Evolutionary conservation across 2,113 vertebrate genomes (phyloP).

Genomic region (Catharus minimus): DNA sequence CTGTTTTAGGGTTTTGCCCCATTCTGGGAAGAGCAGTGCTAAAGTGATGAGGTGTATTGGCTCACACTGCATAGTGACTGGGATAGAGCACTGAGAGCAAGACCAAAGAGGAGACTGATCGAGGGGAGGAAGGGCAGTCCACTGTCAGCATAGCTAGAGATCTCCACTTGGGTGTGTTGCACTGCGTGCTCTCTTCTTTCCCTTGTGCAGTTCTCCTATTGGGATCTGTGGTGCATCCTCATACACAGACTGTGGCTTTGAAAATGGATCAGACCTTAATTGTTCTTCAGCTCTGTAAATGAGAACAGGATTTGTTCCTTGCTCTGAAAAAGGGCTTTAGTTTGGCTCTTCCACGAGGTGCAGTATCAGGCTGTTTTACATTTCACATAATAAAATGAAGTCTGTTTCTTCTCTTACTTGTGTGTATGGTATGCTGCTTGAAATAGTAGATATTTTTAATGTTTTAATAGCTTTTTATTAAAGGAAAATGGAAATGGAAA

Average conservation of each 20-base stretch:
- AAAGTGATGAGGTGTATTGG: not conserved
- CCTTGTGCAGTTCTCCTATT: not conserved
- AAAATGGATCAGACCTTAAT: not conserved
- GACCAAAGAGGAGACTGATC: not conserved
- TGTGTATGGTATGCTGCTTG: not conserved
- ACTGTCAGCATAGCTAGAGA: not conserved
- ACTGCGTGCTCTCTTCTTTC: not conserved
- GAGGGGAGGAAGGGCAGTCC: not conserved
- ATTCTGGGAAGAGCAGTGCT: not conserved
- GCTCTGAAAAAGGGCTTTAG: not conserved
- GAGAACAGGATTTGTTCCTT: not conserved
- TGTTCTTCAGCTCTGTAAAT: not conserved
- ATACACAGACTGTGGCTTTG: not conserved
- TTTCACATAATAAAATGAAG: not conserved
- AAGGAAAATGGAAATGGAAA: constrained; percentile 63
- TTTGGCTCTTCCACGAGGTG: not conserved
- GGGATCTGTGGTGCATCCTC: not conserved
- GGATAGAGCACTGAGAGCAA: not conserved
- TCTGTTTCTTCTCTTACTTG: not conserved
- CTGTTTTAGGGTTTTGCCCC: not conserved
- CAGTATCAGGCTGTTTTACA: not conserved
- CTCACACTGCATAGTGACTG: not conserved
- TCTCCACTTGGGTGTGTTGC: not conserved
- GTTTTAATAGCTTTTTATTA: constrained; percentile 41
- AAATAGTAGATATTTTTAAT: constrained; percentile 37